Percentiles rank a stretch among this genome's conserved stretches.
Evolutionary conservation across 2,113 vertebrate species (phyloP).

Genomic region (Aptenodytes forsteri): DNA sequence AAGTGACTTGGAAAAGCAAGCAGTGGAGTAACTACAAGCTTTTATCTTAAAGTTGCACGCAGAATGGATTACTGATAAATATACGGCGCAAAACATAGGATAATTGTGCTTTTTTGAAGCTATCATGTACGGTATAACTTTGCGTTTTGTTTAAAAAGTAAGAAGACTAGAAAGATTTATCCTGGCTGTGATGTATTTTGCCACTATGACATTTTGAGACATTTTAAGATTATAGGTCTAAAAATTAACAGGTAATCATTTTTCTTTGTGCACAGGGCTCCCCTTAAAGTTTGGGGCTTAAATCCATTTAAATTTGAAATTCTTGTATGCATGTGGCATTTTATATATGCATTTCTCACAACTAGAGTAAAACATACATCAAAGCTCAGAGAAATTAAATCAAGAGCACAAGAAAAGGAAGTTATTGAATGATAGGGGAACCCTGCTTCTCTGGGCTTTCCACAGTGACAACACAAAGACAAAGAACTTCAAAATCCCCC

Average conservation of each 20-base stretch:
- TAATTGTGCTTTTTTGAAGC: slow-evolving; percentile 41
- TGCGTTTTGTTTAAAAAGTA: neutral
- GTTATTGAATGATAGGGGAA: neutral
- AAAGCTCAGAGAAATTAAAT: slow-evolving; percentile 41
- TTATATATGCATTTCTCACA: neutral
- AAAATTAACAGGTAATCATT: slow-evolving; percentile 25
- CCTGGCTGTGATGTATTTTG: slow-evolving; percentile 21
- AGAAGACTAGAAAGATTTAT: slow-evolving; percentile 48
- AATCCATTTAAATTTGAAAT: slow-evolving; percentile 21
- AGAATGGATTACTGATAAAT: slow-evolving; percentile 30
- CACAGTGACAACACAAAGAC: neutral
- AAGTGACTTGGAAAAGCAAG: slow-evolving; percentile 1
- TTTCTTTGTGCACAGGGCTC: neutral
- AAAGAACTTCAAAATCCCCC: neutral
- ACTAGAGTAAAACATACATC: neutral
- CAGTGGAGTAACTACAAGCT: neutral
- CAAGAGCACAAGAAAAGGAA: neutral
- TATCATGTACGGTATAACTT: neutral
- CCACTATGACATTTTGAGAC: slow-evolving; percentile 9
- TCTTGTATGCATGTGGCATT: neutral
- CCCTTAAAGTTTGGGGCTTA: slow-evolving; percentile 25
- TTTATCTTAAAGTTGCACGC: slow-evolving; percentile 54
- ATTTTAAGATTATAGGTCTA: slow-evolving; percentile 57
- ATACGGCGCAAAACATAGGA: neutral
- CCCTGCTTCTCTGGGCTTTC: neutral